A percentile compares a stretch with the other conserved stretches of the same genome.
Evolutionary conservation across 2,113 vertebrate species (phyloP).

Genomic region (Tetrax tetrax): DNA sequence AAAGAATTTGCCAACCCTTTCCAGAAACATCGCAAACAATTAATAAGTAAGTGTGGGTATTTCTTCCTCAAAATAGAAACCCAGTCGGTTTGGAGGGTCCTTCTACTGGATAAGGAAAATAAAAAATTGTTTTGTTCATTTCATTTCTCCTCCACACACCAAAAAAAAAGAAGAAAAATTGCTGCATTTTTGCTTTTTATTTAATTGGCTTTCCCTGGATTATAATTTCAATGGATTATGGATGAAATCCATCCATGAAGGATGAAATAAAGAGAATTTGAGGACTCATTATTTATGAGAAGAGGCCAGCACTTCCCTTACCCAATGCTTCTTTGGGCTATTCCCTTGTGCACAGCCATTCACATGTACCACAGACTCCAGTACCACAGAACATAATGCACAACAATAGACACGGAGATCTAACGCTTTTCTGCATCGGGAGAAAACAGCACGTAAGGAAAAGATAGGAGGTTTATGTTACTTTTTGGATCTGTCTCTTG

Average conservation of each 20-base stretch:
- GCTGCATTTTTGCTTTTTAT: not conserved
- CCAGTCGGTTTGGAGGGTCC: not conserved
- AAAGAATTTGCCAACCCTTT: not conserved
- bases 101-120: not conserved
- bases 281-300: not conserved
- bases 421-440: not conserved
- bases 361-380: not conserved
- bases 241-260: not conserved
- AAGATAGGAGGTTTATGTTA: not conserved
- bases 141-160: not conserved
- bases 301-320: not conserved
- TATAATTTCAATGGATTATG: not conserved
- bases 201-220: not conserved
- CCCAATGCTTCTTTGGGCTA: not conserved
- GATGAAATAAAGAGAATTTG: not conserved
- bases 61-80: not conserved
- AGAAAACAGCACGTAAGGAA: not conserved
- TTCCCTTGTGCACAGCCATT: not conserved
- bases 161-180: not conserved
- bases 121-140: not conserved
- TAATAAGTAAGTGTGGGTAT: not conserved
- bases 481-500: not conserved
- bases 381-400: not conserved
- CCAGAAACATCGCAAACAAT: not conserved
- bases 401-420: not conserved